Evolutionary conservation across 2,113 vertebrate genomes (phyloP).

Genomic region (Muscicapa adusta): DNA sequence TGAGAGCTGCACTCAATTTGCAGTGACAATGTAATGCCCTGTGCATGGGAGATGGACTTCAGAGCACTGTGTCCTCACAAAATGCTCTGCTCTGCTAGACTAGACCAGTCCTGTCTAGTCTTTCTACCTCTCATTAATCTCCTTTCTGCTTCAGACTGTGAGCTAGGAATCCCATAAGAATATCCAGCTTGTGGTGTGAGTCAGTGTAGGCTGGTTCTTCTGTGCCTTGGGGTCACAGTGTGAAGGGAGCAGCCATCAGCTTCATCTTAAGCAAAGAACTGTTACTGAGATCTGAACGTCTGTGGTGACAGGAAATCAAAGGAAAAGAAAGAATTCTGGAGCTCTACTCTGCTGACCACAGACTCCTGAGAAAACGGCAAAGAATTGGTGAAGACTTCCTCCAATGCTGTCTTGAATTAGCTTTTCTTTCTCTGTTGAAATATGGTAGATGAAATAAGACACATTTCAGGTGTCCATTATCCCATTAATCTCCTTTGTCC

Average conservation of each 20-base stretch:
- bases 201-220: neutral
- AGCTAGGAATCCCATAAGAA: neutral
- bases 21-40: neutral
- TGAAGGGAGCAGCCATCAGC: neutral
- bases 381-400: neutral
- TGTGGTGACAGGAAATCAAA: neutral
- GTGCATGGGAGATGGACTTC: neutral
- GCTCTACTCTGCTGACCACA: neutral
- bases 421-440: neutral
- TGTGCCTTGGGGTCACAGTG: neutral
- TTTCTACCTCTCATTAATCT: neutral
- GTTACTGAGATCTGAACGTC: neutral
- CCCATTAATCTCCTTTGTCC: neutral
- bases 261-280: neutral
- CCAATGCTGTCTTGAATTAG: neutral
- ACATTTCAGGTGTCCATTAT: neutral
- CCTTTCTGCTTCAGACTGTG: neutral
- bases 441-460: neutral
- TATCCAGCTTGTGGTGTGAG: neutral
- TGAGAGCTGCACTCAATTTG: neutral
- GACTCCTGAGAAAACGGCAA: neutral
- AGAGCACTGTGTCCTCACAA: neutral
- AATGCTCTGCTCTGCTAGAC: neutral
- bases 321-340: neutral
- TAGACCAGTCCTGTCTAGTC: neutral